Evolutionary conservation across 2,888 invertebrate genomes (phyloP).

Genomic region (Schizotus pectinicornis): DNA sequence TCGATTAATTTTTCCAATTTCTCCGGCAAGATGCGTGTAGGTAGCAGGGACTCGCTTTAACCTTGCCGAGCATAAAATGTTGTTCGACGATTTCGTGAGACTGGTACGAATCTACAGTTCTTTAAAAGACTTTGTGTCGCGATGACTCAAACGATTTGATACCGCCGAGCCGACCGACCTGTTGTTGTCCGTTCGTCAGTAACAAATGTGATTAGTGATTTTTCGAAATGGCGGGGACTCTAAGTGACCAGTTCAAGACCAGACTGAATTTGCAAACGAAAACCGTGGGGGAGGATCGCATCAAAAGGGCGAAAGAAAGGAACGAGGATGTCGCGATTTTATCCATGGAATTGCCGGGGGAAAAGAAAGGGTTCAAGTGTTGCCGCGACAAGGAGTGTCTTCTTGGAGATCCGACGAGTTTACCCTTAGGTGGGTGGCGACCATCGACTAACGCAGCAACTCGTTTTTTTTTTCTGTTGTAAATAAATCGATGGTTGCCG

Average conservation of each 20-base stretch:
- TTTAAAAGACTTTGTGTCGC: constrained; percentile 45
- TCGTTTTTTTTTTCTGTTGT: too few species aligned
- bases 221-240: constrained; percentile 72
- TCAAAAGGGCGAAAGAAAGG: constrained; percentile 78
- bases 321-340: constrained; percentile 88
- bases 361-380: constrained; percentile 77
- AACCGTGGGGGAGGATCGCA: constrained; percentile 83
- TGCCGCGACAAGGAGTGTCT: constrained; percentile 76
- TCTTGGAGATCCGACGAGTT: constrained; percentile 77
- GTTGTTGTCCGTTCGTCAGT: not conserved
- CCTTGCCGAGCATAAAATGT: constrained; percentile 47
- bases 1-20: constrained; percentile 35
- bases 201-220: constrained; percentile 14
- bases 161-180: not conserved
- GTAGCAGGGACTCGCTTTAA: constrained; percentile 40
- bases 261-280: constrained; percentile 75
- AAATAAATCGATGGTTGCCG: too few species aligned
- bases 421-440: constrained; percentile 72
- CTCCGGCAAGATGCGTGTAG: constrained; percentile 44
- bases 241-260: constrained; percentile 80
- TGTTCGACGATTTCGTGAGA: constrained; percentile 48
- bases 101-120: constrained; percentile 50
- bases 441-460: too few species aligned
- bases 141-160: constrained; percentile 40
- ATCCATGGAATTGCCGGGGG: constrained; percentile 81